A percentile compares a stretch with the other conserved stretches of the same genome.
These are phyloP conservation scores for Microtus montanus DNA, from an alignment of 2,113 vertebrate species.

Conservation along the genomic window DNA sequence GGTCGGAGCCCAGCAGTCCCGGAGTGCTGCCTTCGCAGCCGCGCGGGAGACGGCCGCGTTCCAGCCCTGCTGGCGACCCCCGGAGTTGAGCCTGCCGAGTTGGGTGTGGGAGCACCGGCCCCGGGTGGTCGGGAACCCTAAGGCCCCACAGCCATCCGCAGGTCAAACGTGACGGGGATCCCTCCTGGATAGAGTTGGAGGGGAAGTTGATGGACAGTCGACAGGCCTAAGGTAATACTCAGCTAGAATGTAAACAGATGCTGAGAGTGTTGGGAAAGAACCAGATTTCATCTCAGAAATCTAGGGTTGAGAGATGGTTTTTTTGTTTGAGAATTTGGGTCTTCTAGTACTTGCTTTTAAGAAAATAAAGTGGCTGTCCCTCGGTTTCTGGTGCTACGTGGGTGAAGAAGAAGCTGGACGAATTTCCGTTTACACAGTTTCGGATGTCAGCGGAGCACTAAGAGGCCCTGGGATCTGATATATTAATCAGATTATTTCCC, in stretches of 20 bases:
- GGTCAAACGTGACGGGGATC: not conserved
- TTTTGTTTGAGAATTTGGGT: not conserved
- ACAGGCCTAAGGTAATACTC: not conserved
- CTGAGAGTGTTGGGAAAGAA: not conserved
- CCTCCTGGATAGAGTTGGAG: not conserved
- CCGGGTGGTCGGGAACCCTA: not conserved
- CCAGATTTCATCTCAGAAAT: not conserved
- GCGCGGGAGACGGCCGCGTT: not conserved
- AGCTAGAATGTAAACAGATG: not conserved
- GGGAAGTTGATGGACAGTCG: not conserved
- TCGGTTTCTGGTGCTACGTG: not conserved
- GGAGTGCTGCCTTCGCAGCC: not conserved
- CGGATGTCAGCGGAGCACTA: not conserved
- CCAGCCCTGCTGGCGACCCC: not conserved
- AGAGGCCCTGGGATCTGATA: not conserved
- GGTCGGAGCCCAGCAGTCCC: not conserved
- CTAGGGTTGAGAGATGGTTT: not conserved
- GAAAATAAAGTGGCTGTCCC: not conserved
- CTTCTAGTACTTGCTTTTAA: not conserved
- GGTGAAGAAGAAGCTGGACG: constrained; percentile 7
- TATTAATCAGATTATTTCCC: not conserved
- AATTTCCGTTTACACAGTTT: not conserved
- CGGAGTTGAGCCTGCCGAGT: not conserved
- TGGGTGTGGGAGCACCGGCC: not conserved
- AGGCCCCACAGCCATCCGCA: not conserved